These are phyloP conservation scores for Nysson spinosus DNA, from an alignment of 2,888 invertebrate species.

Conservation along the genomic window DNA sequence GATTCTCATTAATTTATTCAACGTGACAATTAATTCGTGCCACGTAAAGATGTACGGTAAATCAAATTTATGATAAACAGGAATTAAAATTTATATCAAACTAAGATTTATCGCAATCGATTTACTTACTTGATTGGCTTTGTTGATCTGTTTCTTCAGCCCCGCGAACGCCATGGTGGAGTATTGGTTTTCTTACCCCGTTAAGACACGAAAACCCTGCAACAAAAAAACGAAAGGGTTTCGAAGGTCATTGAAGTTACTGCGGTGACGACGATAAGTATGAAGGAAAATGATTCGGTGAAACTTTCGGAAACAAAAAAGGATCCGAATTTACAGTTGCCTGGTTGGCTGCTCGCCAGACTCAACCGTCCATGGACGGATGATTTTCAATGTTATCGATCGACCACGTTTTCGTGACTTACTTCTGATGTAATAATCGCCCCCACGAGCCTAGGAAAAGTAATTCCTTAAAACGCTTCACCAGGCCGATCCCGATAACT, in stretches of 20 bases:
- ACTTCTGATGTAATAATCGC: slow-evolving; percentile 52
- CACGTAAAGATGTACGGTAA: too few relatives aligned
- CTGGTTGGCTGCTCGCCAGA: slow-evolving; percentile 47
- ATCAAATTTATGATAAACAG: too few relatives aligned
- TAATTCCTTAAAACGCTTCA: not conserved
- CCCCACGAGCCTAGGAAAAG: not conserved
- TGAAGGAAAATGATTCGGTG: not conserved
- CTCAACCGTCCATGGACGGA: slow-evolving; percentile 38
- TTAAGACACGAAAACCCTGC: slow-evolving; percentile 24
- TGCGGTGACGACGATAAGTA: not conserved
- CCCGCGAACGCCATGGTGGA: slow-evolving; percentile 97
- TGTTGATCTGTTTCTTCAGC: slow-evolving; percentile 99
- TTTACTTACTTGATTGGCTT: slow-evolving; percentile 95
- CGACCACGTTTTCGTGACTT: slow-evolving; percentile 46
- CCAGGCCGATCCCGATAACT: too few relatives aligned
- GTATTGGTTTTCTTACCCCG: slow-evolving; percentile 4
- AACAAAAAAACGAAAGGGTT: slow-evolving; percentile 20
- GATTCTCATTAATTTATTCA: too few relatives aligned
- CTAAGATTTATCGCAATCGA: too few relatives aligned
- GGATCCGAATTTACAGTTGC: slow-evolving; percentile 32
- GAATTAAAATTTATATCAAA: too few relatives aligned
- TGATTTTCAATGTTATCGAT: slow-evolving; percentile 63
- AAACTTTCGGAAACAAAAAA: slow-evolving; percentile 19
- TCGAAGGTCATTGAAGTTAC: slow-evolving; percentile 1
- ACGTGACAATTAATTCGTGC: too few relatives aligned